phyloP scores from a whole-genome alignment of 2,888 invertebrate genomes.

The Trichopoda pennipes region DNA sequence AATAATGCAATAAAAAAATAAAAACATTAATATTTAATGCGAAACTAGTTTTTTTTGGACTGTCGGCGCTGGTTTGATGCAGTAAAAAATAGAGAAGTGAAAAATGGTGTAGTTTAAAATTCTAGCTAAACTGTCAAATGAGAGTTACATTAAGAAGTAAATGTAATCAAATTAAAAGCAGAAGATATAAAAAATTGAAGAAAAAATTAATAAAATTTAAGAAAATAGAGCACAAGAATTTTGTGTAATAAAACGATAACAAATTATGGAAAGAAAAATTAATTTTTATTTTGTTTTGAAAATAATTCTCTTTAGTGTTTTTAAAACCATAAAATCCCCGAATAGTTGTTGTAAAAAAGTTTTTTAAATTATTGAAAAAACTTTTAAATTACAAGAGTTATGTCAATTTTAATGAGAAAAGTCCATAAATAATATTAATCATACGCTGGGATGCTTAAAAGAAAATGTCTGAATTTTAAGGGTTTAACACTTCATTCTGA shows the following conservation, averaged over 20 bases:
- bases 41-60: no score
- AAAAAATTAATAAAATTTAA: neutral
- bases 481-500: no score
- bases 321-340: slow-evolving; percentile 29
- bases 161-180: neutral
- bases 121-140: neutral
- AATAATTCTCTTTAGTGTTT: neutral
- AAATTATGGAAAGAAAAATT: neutral
- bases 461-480: neutral
- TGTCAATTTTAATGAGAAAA: neutral
- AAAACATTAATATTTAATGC: slow-evolving; percentile 7
- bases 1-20: slow-evolving; percentile 4
- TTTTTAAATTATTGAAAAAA: neutral
- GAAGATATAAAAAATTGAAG: neutral
- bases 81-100: neutral
- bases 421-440: slow-evolving; percentile 38
- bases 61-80: slow-evolving; percentile 38
- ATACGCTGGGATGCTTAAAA: slow-evolving; percentile 4
- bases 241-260: no score
- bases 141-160: slow-evolving; percentile 26
- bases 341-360: neutral
- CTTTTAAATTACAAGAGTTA: neutral
- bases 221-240: no score
- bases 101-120: slow-evolving; percentile 5
- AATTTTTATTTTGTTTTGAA: neutral